A percentile compares a stretch with the other conserved stretches of the same genome.
Conservation (phyloP, 2,113 vertebrate genomes). For the Uria aalge region DNA sequence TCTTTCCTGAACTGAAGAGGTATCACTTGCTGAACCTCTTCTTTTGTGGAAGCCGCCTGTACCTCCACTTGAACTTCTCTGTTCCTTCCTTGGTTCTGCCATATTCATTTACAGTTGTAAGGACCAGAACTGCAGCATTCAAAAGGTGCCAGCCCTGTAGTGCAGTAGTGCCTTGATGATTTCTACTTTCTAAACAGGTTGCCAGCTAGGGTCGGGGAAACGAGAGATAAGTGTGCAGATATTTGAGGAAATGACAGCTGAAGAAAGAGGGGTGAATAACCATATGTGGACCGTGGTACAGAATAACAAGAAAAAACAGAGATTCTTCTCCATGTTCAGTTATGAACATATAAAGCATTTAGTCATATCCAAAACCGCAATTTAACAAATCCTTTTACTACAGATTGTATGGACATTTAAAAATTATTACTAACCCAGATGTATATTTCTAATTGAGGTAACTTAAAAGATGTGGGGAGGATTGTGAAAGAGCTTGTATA, state of each 20-base stretch:
- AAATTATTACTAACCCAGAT: neutral
- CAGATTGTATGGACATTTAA: neutral
- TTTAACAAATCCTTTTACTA: neutral
- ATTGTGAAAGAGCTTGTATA: neutral
- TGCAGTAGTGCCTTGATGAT: neutral
- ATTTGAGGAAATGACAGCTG: neutral
- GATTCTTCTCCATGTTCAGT: neutral
- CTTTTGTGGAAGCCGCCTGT: neutral
- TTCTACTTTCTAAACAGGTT: neutral
- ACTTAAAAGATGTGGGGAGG: neutral
- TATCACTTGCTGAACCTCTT: neutral
- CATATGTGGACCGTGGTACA: neutral
- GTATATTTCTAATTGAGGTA: neutral
- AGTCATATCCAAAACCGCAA: neutral
- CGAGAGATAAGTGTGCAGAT: neutral
- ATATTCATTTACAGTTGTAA: neutral
- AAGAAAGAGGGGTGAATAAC: neutral
- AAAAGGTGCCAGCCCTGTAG: neutral
- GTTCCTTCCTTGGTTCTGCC: neutral
- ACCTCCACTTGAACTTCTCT: neutral
- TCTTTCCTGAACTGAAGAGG: neutral
- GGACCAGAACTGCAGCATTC: neutral
- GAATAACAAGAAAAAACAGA: neutral
- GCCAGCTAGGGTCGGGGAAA: neutral
- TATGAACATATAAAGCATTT: neutral